Evolutionary conservation across 2,888 invertebrate genomes (phyloP).

Genomic region (Eupithecia pulchellata): DNA sequence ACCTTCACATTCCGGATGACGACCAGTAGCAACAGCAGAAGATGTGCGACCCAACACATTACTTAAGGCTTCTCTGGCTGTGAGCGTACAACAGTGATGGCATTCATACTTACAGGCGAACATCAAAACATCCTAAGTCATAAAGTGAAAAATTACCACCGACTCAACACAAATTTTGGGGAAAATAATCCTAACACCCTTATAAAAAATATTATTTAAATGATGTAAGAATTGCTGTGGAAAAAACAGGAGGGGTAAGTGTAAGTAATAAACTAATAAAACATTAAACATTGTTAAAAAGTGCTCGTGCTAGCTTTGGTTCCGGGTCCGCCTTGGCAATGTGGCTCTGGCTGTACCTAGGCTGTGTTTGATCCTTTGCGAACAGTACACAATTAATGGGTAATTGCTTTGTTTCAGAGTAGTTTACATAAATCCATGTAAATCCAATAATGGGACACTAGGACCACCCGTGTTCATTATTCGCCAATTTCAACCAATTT

Average conservation of each 20-base stretch:
- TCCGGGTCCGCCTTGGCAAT: too few species aligned
- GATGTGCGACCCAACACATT: neutral
- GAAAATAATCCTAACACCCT: too few species aligned
- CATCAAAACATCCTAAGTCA: neutral
- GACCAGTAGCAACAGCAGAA: neutral
- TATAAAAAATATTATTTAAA: too few species aligned
- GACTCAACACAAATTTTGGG: neutral
- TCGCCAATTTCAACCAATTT: conserved; percentile 9
- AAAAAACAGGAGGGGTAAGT: too few species aligned
- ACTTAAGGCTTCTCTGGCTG: neutral
- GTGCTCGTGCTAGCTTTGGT: neutral
- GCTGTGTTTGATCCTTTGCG: neutral
- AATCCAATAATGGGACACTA: neutral
- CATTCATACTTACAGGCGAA: neutral
- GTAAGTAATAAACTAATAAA: neutral
- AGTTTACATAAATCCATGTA: conserved; percentile 7
- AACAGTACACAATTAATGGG: neutral
- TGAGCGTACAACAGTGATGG: neutral
- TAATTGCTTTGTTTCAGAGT: neutral
- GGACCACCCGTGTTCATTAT: neutral
- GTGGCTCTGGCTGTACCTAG: too few species aligned
- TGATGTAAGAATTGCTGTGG: too few species aligned
- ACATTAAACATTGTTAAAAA: neutral
- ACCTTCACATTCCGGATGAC: neutral
- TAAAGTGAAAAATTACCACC: neutral